Evolutionary conservation across 1,140 invertebrate species (phyloP).

Genomic region (Hycleus cichorii): DNA sequence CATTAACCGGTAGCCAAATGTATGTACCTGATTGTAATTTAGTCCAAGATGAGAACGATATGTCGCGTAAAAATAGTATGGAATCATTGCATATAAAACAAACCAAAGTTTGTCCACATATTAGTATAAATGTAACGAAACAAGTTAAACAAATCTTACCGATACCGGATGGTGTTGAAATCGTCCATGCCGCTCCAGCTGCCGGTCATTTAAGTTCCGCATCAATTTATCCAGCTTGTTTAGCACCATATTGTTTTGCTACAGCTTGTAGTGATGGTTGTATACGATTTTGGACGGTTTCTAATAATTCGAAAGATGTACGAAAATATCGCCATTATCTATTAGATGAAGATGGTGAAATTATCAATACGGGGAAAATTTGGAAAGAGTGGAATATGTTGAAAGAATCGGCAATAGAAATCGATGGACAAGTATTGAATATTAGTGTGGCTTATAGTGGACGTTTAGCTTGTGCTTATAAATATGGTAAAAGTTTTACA

Average conservation of each 20-base stretch:
- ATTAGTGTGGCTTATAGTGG: slow-evolving; percentile 96
- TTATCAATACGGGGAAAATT: slow-evolving; percentile 44
- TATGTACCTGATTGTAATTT: slow-evolving; percentile 83
- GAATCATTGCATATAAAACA: slow-evolving; percentile 38
- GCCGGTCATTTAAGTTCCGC: slow-evolving; percentile 97
- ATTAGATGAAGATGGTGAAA: slow-evolving; percentile 46
- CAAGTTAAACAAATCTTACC: slow-evolving; percentile 54
- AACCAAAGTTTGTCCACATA: slow-evolving; percentile 37
- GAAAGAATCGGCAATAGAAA: slow-evolving; percentile 72
- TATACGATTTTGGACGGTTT: slow-evolving; percentile 48
- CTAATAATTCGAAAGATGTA: slow-evolving; percentile 22
- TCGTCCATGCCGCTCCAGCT: slow-evolving; percentile 85
- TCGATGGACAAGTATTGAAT: slow-evolving; percentile 73
- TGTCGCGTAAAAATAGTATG: slow-evolving; percentile 38
- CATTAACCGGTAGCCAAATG: slow-evolving; percentile 60
- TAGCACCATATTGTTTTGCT: slow-evolving; percentile 91
- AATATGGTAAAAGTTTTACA: slow-evolving; percentile 80
- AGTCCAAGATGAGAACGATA: slow-evolving; percentile 73
- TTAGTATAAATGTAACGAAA: slow-evolving; percentile 35
- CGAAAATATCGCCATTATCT: slow-evolving; percentile 26
- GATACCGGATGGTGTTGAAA: slow-evolving; percentile 82
- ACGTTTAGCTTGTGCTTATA: slow-evolving; percentile 92
- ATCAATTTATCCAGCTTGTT: slow-evolving; percentile 95
- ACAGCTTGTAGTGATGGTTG: slow-evolving; percentile 89
- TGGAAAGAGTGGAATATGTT: slow-evolving; percentile 36